A percentile compares a stretch with the other conserved stretches of the same genome.
Evolutionary conservation across 2,797 vertebrate species (phyloP).

Genomic region (Carapus acus): DNA sequence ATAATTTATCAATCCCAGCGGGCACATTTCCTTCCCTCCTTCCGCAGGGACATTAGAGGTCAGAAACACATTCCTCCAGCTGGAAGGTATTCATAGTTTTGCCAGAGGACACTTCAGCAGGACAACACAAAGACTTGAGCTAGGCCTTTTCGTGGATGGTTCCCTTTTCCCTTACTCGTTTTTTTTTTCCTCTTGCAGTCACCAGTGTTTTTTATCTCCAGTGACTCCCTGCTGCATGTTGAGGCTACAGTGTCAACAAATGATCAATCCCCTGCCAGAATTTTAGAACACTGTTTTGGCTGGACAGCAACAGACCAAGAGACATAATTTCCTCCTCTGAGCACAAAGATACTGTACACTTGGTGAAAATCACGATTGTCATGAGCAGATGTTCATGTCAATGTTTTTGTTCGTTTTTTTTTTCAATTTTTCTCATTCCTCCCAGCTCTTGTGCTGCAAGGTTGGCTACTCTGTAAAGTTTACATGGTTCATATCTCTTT

Average conservation of each 20-base stretch:
- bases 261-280: slow-evolving; percentile 41
- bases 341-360: slow-evolving; percentile 36
- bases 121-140: slow-evolving; percentile 5
- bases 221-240: slow-evolving; percentile 31
- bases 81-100: background rate
- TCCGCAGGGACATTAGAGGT: background rate
- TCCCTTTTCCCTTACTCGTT: slow-evolving; percentile 16
- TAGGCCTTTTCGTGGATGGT: slow-evolving; percentile 12
- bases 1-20: background rate
- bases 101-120: slow-evolving; percentile 1
- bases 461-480: no score
- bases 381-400: slow-evolving; percentile 23
- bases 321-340: slow-evolving; percentile 24
- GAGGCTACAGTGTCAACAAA: slow-evolving; percentile 42
- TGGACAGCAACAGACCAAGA: slow-evolving; percentile 14
- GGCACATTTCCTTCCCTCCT: background rate
- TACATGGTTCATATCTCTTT: no score
- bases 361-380: slow-evolving; percentile 20
- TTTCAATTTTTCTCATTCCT: no score
- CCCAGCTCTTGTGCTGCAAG: no score
- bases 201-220: slow-evolving; percentile 29
- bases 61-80: background rate
- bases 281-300: slow-evolving; percentile 4
- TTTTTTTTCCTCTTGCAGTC: slow-evolving; percentile 8
- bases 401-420: slow-evolving; percentile 22